Conservation (phyloP, 2,113 vertebrate genomes). For the Ceratotherium simum region DNA sequence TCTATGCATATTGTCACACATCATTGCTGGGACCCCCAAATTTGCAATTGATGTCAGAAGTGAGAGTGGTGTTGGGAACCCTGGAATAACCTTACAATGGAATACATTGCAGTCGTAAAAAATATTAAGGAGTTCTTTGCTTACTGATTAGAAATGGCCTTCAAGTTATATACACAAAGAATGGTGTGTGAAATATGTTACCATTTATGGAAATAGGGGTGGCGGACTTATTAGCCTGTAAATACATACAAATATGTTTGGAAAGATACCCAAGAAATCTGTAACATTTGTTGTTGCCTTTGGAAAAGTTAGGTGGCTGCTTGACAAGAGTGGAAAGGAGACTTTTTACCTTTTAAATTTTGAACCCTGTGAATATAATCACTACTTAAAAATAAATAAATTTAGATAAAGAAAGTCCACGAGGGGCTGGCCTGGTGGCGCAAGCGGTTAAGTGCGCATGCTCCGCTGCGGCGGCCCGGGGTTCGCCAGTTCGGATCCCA, state of each 20-base stretch:
- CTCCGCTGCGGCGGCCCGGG: too few relatives aligned
- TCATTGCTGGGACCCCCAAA: too few relatives aligned
- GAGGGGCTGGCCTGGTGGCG: too few relatives aligned
- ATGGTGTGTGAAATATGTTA: background rate
- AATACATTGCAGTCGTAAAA: background rate
- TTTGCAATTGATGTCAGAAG: background rate
- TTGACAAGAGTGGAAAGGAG: background rate
- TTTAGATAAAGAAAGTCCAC: background rate
- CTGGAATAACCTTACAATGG: background rate
- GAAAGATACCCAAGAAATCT: background rate
- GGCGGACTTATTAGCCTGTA: background rate
- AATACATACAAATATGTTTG: background rate
- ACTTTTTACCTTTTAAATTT: background rate
- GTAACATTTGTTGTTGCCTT: background rate
- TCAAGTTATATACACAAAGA: background rate
- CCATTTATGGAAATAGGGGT: background rate
- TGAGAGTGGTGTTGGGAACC: background rate
- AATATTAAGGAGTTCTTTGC: background rate
- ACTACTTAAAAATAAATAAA: slow-evolving; percentile 1
- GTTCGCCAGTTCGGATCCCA: too few relatives aligned
- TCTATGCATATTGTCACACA: background rate
- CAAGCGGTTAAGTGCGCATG: too few relatives aligned
- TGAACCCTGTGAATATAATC: background rate
- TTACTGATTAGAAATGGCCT: background rate
- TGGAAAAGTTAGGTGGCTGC: background rate